Conservation (phyloP, 2,797 vertebrate genomes). For the Bovichtus variegatus region DNA sequence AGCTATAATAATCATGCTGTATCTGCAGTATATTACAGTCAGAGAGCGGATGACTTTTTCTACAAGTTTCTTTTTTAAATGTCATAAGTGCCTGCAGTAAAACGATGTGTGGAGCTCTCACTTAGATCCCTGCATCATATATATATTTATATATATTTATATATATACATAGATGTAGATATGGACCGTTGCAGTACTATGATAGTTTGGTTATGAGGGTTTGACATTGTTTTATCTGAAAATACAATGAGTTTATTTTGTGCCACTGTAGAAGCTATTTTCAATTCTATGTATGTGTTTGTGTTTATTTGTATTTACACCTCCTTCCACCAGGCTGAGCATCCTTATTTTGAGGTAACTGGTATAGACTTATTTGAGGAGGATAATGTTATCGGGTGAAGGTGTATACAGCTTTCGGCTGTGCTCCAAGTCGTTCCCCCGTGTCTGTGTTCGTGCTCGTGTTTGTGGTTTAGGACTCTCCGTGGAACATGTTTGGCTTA, state of each 20-base stretch:
- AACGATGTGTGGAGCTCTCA: not conserved
- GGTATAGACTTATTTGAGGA: not conserved
- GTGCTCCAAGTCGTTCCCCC: not conserved
- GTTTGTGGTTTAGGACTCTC: not conserved
- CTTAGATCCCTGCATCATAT: not conserved
- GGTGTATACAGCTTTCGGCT: not conserved
- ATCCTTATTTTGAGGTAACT: not conserved
- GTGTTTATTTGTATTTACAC: slow-evolving; percentile 12
- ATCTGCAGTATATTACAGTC: not conserved
- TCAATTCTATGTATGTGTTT: not conserved
- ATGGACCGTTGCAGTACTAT: not conserved
- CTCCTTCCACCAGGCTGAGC: not conserved
- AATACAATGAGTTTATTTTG: slow-evolving; percentile 1
- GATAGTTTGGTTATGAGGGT: too few relatives aligned
- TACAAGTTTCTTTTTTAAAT: slow-evolving; percentile 18
- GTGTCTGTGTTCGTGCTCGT: not conserved
- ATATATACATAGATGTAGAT: too few relatives aligned
- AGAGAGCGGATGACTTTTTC: not conserved
- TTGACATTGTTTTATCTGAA: not conserved
- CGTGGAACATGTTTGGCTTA: not conserved
- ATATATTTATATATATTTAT: too few relatives aligned
- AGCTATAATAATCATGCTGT: slow-evolving; percentile 22
- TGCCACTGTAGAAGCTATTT: not conserved
- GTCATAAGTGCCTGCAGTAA: slow-evolving; percentile 8
- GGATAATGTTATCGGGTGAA: slow-evolving; percentile 7